Evolutionary conservation across 2,113 vertebrate genomes (phyloP).

Genomic region (Macrotus californicus): DNA sequence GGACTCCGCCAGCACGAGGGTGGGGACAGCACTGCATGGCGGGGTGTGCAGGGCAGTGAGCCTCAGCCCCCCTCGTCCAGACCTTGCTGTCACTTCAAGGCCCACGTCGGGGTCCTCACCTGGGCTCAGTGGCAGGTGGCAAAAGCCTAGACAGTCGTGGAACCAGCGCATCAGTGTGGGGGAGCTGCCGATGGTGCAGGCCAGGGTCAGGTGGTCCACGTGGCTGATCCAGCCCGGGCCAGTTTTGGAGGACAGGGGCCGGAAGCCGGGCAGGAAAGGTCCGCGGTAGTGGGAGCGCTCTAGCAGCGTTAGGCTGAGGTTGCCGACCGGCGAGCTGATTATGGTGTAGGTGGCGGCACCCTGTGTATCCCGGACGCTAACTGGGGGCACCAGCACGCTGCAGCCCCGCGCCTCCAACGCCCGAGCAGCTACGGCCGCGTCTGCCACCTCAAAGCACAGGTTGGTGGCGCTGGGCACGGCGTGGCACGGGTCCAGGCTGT

Average conservation of each 20-base stretch:
- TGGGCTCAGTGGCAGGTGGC: constrained; percentile 86
- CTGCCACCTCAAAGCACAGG: constrained; percentile 90
- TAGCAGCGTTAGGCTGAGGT: constrained; percentile 90
- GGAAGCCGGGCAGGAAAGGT: constrained; percentile 89
- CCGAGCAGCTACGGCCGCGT: constrained; percentile 78
- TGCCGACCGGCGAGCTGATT: constrained; percentile 85
- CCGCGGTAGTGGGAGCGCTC: constrained; percentile 84
- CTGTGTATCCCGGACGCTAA: constrained; percentile 73
- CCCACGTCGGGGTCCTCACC: constrained; percentile 79
- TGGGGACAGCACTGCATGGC: neutral
- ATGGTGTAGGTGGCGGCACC: constrained; percentile 87
- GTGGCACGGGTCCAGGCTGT: constrained; percentile 77
- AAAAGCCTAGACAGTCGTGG: constrained; percentile 86
- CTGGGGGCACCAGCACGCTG: constrained; percentile 84
- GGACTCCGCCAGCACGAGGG: constrained; percentile 89
- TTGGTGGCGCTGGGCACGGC: constrained; percentile 88
- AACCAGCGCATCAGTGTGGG: constrained; percentile 87
- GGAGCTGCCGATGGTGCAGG: constrained; percentile 79
- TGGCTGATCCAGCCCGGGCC: constrained; percentile 78
- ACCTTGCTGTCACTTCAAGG: constrained; percentile 78
- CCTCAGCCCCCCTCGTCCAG: constrained; percentile 85
- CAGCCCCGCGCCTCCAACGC: constrained; percentile 82
- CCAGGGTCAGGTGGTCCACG: constrained; percentile 93
- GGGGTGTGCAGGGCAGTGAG: constrained; percentile 84
- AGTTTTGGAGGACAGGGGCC: constrained; percentile 6